Percentiles rank a stretch among this genome's conserved stretches.
Evolutionary conservation across 1,140 invertebrate species (phyloP).

Genomic region (Hyphantria cunea): DNA sequence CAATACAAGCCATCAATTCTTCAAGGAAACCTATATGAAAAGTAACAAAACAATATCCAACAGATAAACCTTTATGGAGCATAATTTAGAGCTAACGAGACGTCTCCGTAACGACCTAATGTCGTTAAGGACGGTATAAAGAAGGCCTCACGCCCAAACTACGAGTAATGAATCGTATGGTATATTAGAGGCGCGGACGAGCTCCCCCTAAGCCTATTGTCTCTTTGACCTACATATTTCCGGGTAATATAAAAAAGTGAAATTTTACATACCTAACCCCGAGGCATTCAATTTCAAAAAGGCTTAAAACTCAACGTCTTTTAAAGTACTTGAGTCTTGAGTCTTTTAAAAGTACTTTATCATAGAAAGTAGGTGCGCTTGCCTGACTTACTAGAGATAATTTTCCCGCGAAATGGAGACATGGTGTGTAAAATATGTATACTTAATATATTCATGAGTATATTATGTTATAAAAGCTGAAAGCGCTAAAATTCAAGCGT

Average conservation of each 20-base stretch:
- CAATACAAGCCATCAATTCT: no score
- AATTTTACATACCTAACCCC: slow-evolving; percentile 25
- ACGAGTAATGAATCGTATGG: slow-evolving; percentile 39
- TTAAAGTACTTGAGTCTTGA: not conserved
- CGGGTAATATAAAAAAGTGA: slow-evolving; percentile 29
- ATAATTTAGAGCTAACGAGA: slow-evolving; percentile 29
- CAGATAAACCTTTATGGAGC: slow-evolving; percentile 23
- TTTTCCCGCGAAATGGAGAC: not conserved
- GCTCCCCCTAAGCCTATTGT: slow-evolving; percentile 46
- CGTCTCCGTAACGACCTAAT: slow-evolving; percentile 27
- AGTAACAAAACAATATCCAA: not conserved
- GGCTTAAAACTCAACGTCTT: slow-evolving; percentile 1
- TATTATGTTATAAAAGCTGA: no score
- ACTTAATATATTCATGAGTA: no score
- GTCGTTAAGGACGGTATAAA: slow-evolving; percentile 31
- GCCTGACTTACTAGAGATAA: not conserved
- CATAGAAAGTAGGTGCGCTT: not conserved
- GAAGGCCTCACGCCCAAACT: slow-evolving; percentile 26
- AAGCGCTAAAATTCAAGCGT: not conserved
- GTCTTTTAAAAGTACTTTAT: no score
- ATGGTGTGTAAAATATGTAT: not conserved
- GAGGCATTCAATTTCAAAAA: not conserved
- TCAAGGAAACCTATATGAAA: not conserved
- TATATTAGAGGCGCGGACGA: slow-evolving; percentile 30
- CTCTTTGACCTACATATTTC: slow-evolving; percentile 59